Percentiles rank a stretch among this genome's conserved stretches.
These are phyloP conservation scores for Ranitomeya imitator DNA, from an alignment of 2,113 vertebrate species.

Conservation along the genomic window DNA sequence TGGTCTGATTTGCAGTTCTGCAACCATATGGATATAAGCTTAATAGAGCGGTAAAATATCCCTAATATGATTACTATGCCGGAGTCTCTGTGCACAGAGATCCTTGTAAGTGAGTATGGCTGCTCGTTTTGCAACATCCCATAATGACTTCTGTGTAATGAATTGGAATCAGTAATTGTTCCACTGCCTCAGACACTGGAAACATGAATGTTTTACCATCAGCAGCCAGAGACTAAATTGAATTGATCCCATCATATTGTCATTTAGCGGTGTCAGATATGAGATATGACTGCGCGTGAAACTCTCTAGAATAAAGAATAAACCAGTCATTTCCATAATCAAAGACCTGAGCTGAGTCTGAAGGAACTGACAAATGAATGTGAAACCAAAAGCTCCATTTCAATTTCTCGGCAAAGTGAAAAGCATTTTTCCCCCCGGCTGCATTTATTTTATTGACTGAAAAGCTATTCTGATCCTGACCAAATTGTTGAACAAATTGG, in stretches of 20 bases:
- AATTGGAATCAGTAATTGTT: slow-evolving; percentile 41
- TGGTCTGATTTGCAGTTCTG: slow-evolving; percentile 9
- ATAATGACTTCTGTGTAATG: slow-evolving; percentile 45
- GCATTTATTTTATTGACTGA: not conserved
- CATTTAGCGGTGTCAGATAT: slow-evolving; percentile 23
- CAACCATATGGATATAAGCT: slow-evolving; percentile 30
- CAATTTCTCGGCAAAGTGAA: slow-evolving; percentile 11
- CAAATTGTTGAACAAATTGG: not conserved
- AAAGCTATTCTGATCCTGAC: not conserved
- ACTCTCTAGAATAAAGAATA: slow-evolving; percentile 11
- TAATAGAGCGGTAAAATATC: slow-evolving; percentile 39
- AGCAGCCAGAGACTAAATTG: slow-evolving; percentile 26
- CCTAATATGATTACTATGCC: slow-evolving; percentile 38
- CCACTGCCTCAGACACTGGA: slow-evolving; percentile 25
- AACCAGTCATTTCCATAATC: slow-evolving; percentile 32
- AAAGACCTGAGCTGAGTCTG: not conserved
- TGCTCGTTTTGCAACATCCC: slow-evolving; percentile 12
- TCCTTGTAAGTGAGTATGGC: slow-evolving; percentile 26
- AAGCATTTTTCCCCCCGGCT: not conserved
- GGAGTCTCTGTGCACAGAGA: slow-evolving; percentile 27
- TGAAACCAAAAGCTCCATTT: not conserved
- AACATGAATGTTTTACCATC: slow-evolving; percentile 40
- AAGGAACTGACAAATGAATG: slow-evolving; percentile 2
- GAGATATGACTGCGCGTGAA: slow-evolving; percentile 11
- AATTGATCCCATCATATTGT: slow-evolving; percentile 38